phyloP scores from a whole-genome alignment of 1,140 invertebrate genomes.

The Neodiprion lecontei region DNA sequence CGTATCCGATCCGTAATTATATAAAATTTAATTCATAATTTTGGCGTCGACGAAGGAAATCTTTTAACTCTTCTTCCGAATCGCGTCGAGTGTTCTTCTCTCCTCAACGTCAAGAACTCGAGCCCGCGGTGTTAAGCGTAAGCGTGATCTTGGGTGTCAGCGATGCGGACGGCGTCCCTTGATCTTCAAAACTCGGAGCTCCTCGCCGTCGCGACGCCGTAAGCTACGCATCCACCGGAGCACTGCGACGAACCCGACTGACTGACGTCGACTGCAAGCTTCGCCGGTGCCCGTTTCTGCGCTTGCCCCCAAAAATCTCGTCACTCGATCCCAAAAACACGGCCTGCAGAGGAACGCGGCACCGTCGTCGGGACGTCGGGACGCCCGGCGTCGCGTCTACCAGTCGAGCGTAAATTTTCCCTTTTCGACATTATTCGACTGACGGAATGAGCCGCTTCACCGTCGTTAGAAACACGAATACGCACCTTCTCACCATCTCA shows the following conservation, averaged over 20 bases:
- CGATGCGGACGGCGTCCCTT: background rate
- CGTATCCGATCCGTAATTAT: too few relatives aligned
- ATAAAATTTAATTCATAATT: too few relatives aligned
- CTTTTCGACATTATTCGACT: background rate
- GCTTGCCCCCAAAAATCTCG: background rate
- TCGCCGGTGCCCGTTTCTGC: background rate
- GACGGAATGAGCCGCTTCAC: too few relatives aligned
- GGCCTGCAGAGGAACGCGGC: background rate
- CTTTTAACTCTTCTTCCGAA: too few relatives aligned
- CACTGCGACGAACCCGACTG: background rate
- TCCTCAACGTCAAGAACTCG: too few relatives aligned
- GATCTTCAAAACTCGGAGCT: background rate
- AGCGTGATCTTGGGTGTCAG: too few relatives aligned
- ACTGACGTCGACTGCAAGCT: slow-evolving; percentile 1
- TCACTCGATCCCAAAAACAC: background rate
- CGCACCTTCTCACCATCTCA: too few relatives aligned
- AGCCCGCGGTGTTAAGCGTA: too few relatives aligned
- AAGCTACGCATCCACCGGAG: background rate
- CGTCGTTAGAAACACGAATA: too few relatives aligned
- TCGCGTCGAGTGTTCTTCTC: too few relatives aligned
- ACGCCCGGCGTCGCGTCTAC: background rate
- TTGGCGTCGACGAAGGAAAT: too few relatives aligned
- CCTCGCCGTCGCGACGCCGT: background rate
- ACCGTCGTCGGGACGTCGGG: background rate
- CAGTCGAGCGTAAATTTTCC: background rate